Conservation (phyloP, 2,113 vertebrate species). For the Menura novaehollandiae region DNA sequence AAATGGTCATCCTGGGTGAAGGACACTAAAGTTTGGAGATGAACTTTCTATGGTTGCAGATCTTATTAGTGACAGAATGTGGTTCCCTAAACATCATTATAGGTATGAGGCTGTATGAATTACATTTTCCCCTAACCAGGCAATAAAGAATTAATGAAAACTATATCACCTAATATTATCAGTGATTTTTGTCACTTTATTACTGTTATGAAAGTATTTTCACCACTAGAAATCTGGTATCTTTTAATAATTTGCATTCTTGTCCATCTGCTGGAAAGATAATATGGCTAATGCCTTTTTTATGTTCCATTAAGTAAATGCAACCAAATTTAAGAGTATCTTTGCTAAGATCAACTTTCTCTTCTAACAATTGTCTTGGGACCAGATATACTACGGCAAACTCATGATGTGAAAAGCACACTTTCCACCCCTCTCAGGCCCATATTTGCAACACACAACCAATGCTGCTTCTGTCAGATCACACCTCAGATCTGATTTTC, state of each 20-base stretch:
- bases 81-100: background rate
- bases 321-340: background rate
- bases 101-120: background rate
- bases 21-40: background rate
- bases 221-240: background rate
- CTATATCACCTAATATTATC: background rate
- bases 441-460: background rate
- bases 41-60: background rate
- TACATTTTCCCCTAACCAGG: background rate
- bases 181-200: background rate
- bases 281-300: background rate
- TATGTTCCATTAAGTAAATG: background rate
- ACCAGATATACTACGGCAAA: background rate
- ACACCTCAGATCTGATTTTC: background rate
- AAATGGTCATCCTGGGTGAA: rapidly evolving
- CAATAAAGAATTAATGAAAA: background rate
- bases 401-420: background rate
- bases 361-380: background rate
- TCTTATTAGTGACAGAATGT: background rate
- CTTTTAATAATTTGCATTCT: background rate
- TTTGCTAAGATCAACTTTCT: background rate
- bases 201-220: background rate
- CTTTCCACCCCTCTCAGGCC: background rate
- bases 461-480: background rate
- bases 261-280: background rate